Base-by-base conservation (phyloP, 30 jellyfish, hydroid and myxozoan species). In the Rhopilema esculentum region DNA sequence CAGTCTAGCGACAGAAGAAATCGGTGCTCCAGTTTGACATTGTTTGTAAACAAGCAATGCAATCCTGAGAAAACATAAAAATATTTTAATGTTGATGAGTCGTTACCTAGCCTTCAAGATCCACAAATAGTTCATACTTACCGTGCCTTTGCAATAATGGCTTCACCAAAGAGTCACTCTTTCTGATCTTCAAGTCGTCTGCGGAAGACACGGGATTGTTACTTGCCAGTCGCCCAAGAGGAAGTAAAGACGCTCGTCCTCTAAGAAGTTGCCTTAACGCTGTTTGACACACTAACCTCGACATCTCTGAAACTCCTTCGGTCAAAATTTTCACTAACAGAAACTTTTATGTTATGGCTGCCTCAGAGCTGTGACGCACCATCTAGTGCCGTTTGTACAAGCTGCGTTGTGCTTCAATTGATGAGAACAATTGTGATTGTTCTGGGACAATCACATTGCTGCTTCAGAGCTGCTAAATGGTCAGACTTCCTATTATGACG, bases 131-230 rank as follows among this genome's bases (percentile, higher is more conserved):
- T n/a, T n/a, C n/a, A n/a, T n/a, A n/a, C 96, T 78, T 40, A 89
- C 97, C 97, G 0, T 82, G 93, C 19, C 89, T 77, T 63, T 82
- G 74, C 64, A 75, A 40, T 29, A 89, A 72, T 12, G 97, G 97
- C 24, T 74, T 69, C 20, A 85, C 91, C 21, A 89, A 79, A 1
- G 70, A 66, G 32, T 89, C 97, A 19, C 92, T 30, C 22, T 27
- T 25, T 23, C 30, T 40, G 53, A 89, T 9, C 8, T 26, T 83
- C 40, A 30, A 65, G 49, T 89, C 97, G 16, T 82, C 84, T 0
- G 77, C 79, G 1, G 33, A 28, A 21, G 66, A 53, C 16, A 32
- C 25, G 23, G 93, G 72, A 49, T 57, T 27, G 75, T n/a, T 72
- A 31, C 76, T 61, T 53, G 81, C 71, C 33, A 51, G 26, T 20